These are phyloP conservation scores for Thunnus maccoyii DNA, from an alignment of 2,113 vertebrate genomes.

Conservation along the genomic window DNA sequence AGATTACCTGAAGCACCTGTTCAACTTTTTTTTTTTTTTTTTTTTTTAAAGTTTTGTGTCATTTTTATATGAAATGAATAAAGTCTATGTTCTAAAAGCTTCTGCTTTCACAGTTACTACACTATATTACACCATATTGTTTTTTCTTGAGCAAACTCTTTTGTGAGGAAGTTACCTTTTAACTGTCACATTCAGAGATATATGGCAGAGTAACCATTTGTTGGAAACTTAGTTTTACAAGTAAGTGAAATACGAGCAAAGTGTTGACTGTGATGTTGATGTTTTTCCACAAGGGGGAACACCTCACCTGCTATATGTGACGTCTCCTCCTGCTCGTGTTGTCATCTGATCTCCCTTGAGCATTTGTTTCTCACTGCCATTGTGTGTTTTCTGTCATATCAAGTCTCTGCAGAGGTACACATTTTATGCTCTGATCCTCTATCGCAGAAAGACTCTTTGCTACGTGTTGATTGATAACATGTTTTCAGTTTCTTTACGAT, in stretches of 20 bases:
- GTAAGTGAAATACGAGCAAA: background rate
- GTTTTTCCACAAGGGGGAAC: conserved; percentile 66
- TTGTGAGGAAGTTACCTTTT: background rate
- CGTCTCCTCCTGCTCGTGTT: too few relatives aligned
- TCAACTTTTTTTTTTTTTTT: conserved; percentile 23
- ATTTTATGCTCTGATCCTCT: too few relatives aligned
- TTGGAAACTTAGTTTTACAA: background rate
- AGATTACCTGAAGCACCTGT: conserved; percentile 71
- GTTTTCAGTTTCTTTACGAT: background rate
- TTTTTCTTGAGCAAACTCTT: background rate
- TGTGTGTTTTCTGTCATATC: too few relatives aligned
- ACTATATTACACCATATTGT: background rate
- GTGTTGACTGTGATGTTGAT: conserved; percentile 39
- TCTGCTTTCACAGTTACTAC: background rate
- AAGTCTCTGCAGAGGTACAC: background rate
- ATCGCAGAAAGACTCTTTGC: background rate
- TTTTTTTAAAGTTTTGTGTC: conserved; percentile 65
- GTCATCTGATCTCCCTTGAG: background rate
- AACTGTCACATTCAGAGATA: background rate
- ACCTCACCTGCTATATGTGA: conserved; percentile 6
- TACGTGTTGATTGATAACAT: too few relatives aligned
- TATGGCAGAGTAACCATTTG: background rate
- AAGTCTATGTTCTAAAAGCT: conserved; percentile 81
- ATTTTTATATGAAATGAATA: conserved; percentile 84
- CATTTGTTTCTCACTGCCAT: background rate